phyloP scores from a whole-genome alignment of 2,113 vertebrate species.

The Kryptolebias marmoratus region DNA sequence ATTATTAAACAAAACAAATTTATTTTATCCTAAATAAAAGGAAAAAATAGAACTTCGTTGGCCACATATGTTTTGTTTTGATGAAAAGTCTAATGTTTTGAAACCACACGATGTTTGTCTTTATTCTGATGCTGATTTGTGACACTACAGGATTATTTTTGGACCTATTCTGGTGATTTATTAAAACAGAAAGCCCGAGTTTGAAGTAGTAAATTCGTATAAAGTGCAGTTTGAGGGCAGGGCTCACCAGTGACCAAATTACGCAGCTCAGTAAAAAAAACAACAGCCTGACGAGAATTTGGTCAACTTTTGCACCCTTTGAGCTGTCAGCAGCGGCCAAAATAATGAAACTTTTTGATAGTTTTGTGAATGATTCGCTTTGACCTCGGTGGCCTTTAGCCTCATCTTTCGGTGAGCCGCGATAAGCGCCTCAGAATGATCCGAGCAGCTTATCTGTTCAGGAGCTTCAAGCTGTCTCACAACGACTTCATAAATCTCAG shows the following conservation, averaged over 20 bases:
- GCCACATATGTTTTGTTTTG: no score
- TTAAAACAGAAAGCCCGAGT: no score
- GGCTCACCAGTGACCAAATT: constrained; percentile 2
- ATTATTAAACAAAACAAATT: no score
- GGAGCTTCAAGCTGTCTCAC: background rate
- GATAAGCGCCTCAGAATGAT: constrained; percentile 14
- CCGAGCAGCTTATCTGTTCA: constrained; percentile 1
- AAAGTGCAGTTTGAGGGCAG: background rate
- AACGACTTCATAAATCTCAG: constrained; percentile 10
- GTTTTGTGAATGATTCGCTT: constrained; percentile 92
- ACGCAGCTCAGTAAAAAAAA: background rate
- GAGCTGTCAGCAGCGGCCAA: constrained; percentile 86
- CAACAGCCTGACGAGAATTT: constrained; percentile 78
- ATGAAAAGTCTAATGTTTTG: background rate
- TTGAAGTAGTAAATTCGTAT: no score
- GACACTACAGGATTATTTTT: background rate
- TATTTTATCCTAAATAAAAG: no score
- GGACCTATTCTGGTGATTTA: no score
- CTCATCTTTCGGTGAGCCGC: constrained; percentile 77
- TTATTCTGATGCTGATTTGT: background rate
- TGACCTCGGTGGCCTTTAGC: constrained; percentile 88
- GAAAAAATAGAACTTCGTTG: no score
- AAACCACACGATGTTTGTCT: no score
- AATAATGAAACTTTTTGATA: constrained; percentile 95
- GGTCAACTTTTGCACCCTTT: constrained; percentile 90